Percentiles rank a stretch among this genome's conserved stretches.
These are phyloP conservation scores for Pantherophis alleghaniensis DNA, from an alignment of 2,797 vertebrate genomes.

Conservation along the genomic window DNA sequence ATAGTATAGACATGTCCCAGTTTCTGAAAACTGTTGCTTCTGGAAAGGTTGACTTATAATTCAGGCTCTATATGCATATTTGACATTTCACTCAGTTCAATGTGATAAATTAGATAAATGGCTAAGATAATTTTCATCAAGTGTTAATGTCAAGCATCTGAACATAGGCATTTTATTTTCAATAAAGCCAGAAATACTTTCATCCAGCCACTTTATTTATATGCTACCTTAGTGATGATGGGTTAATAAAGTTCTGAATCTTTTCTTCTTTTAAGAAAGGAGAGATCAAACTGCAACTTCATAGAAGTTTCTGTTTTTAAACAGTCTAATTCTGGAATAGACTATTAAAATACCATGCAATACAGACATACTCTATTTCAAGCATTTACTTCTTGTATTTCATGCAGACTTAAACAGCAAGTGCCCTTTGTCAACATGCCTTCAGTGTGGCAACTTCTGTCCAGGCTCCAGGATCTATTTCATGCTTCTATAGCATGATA, in stretches of 20 bases:
- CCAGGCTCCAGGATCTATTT: not conserved
- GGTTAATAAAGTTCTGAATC: not conserved
- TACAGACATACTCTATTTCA: not conserved
- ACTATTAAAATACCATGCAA: not conserved
- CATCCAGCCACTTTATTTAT: not conserved
- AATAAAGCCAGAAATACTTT: not conserved
- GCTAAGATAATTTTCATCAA: not conserved
- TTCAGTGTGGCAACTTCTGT: not conserved
- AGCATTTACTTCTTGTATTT: not conserved
- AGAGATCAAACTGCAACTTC: not conserved
- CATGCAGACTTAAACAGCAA: not conserved
- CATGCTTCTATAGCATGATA: not conserved
- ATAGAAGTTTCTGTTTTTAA: not conserved
- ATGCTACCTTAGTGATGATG: not conserved
- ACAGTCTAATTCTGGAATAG: not conserved
- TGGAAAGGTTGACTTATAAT: not conserved
- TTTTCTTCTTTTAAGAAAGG: not conserved
- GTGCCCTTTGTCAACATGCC: not conserved
- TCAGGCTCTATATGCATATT: not conserved
- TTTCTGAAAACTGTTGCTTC: not conserved
- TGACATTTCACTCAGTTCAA: not conserved
- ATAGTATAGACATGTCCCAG: not conserved
- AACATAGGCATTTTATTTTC: not conserved
- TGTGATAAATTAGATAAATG: not conserved
- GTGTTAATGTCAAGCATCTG: not conserved